Evolutionary conservation across 2,113 vertebrate species (phyloP).

Genomic region (Callaeas wilsoni): DNA sequence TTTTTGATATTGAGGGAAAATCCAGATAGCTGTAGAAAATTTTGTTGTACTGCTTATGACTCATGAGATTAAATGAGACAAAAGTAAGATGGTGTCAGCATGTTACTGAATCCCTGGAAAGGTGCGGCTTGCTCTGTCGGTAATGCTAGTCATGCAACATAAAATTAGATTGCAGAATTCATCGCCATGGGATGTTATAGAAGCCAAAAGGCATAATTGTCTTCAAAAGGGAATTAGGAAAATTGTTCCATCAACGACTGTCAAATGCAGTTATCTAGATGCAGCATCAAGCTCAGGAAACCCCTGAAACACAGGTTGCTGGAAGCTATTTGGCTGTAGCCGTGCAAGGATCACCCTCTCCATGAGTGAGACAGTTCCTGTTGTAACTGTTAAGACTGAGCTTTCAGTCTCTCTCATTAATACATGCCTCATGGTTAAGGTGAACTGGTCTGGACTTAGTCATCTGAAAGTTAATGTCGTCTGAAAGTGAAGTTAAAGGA

Average conservation of each 20-base stretch:
- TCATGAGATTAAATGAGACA: not conserved
- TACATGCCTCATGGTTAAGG: not conserved
- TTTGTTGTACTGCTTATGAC: not conserved
- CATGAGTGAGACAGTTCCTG: not conserved
- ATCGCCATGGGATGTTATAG: not conserved
- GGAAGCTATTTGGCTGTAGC: not conserved
- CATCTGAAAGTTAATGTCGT: not conserved
- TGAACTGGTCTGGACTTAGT: not conserved
- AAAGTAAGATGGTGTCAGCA: conserved; percentile 3
- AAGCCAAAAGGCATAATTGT: not conserved
- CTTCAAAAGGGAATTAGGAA: conserved; percentile 2
- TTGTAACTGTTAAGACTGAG: not conserved
- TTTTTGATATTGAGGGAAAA: not conserved
- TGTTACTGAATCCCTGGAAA: not conserved
- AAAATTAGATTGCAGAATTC: conserved; percentile 2
- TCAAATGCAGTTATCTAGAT: not conserved
- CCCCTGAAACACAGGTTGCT: not conserved
- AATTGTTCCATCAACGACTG: not conserved
- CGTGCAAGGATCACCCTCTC: not conserved
- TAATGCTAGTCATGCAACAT: not conserved
- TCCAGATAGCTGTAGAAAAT: not conserved
- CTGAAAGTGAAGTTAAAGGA: not conserved
- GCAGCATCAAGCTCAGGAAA: not conserved
- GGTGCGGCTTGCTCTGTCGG: not conserved
- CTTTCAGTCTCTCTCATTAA: not conserved